A percentile compares a stretch with the other conserved stretches of the same genome.
Conservation (phyloP, 2,888 invertebrate species). For the Miltochrista miniata region DNA sequence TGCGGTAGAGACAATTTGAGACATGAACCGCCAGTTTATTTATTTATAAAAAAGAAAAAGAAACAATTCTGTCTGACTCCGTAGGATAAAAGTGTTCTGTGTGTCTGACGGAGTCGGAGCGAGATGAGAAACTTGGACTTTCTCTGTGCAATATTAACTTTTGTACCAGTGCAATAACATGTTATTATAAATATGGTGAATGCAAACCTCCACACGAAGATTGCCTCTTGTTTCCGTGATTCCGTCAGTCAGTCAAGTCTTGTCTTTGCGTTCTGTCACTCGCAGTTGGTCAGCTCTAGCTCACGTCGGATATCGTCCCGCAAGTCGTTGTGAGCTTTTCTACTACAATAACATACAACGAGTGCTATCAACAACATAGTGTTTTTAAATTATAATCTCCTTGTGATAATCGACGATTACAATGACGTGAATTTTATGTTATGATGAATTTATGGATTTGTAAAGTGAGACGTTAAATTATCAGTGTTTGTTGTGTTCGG, state of each 20-base stretch:
- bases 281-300: constrained; percentile 38
- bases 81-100: too few species aligned
- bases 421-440: constrained; percentile 49
- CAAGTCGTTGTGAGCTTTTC: constrained; percentile 58
- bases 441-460: constrained; percentile 41
- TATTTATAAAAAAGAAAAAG: too few species aligned
- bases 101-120: too few species aligned
- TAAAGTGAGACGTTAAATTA: constrained; percentile 43
- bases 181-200: constrained; percentile 11
- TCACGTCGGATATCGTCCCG: constrained; percentile 24
- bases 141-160: too few species aligned
- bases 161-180: too few species aligned
- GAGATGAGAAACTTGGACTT: too few species aligned
- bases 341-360: constrained; percentile 50
- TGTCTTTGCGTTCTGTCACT: constrained; percentile 31
- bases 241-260: constrained; percentile 31
- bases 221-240: constrained; percentile 29
- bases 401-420: constrained; percentile 45
- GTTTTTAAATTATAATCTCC: constrained; percentile 53
- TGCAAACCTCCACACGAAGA: too few species aligned
- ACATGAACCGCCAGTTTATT: too few species aligned
- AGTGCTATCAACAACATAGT: constrained; percentile 58
- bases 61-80: too few species aligned
- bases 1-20: too few species aligned
- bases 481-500: constrained; percentile 56